Conservation (phyloP, 23 tunicate species). For the Ascidia mentula region DNA sequence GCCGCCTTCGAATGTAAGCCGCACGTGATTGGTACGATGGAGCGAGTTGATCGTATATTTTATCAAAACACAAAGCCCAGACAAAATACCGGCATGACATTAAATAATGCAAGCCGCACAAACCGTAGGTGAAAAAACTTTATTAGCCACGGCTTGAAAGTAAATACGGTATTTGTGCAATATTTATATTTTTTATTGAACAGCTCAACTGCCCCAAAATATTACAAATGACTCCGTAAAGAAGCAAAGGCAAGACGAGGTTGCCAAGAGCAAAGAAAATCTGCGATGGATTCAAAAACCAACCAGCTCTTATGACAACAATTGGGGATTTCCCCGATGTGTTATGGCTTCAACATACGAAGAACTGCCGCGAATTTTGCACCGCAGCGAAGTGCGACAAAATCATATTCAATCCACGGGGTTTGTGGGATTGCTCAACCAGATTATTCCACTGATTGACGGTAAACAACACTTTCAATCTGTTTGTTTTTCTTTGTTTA, state of each 20-base stretch:
- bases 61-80: no score
- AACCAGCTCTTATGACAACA: background rate
- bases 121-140: no score
- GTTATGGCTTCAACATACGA: background rate
- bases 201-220: slow-evolving; percentile 6
- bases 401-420: background rate
- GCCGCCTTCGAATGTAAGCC: no score
- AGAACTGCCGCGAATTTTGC: background rate
- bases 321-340: background rate
- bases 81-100: no score
- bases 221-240: background rate
- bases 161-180: no score
- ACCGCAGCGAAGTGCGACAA: background rate
- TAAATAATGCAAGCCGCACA: no score
- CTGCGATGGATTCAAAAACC: background rate
- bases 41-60: no score
- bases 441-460: no score
- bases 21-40: no score
- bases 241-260: background rate
- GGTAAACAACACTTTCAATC: background rate
- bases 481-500: background rate
- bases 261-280: background rate
- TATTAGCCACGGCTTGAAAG: no score
- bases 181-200: no score
- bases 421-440: background rate